Percentiles rank a stretch among this genome's conserved stretches.
Evolutionary conservation across 2,888 invertebrate species (phyloP).

Genomic region (Macrophya alboannulata): DNA sequence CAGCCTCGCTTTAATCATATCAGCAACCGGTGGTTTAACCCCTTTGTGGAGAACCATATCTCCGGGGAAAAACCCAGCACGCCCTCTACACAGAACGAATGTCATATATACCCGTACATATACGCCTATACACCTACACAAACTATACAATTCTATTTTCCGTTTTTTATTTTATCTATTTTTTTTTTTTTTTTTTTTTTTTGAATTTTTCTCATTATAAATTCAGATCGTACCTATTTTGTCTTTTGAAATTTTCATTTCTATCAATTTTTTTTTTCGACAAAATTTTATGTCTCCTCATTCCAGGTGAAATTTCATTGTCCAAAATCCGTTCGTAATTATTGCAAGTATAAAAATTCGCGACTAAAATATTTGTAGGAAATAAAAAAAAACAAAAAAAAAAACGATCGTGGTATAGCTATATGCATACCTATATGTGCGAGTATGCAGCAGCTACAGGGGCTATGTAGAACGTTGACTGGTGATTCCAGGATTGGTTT

Average conservation of each 20-base stretch:
- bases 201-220: too few relatives aligned
- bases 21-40: slow-evolving; percentile 50
- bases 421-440: too few relatives aligned
- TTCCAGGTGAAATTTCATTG: too few relatives aligned
- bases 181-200: background rate
- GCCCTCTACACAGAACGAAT: background rate
- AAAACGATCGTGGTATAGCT: too few relatives aligned
- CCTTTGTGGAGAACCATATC: slow-evolving; percentile 9
- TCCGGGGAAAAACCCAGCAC: background rate
- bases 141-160: background rate
- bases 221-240: too few relatives aligned
- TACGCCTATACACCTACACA: background rate
- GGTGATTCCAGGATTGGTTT: slow-evolving; percentile 26
- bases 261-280: too few relatives aligned
- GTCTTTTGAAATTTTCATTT: too few relatives aligned
- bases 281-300: too few relatives aligned
- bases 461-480: background rate
- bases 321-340: too few relatives aligned
- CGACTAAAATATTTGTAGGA: too few relatives aligned
- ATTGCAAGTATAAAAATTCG: too few relatives aligned
- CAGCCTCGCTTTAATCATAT: slow-evolving; percentile 49
- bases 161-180: background rate
- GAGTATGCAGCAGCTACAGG: background rate
- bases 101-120: background rate
- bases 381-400: too few relatives aligned